These are phyloP conservation scores for Apostichopus californicus DNA, from an alignment of 35 echinoderm and acorn worm genomes.

Conservation along the genomic window DNA sequence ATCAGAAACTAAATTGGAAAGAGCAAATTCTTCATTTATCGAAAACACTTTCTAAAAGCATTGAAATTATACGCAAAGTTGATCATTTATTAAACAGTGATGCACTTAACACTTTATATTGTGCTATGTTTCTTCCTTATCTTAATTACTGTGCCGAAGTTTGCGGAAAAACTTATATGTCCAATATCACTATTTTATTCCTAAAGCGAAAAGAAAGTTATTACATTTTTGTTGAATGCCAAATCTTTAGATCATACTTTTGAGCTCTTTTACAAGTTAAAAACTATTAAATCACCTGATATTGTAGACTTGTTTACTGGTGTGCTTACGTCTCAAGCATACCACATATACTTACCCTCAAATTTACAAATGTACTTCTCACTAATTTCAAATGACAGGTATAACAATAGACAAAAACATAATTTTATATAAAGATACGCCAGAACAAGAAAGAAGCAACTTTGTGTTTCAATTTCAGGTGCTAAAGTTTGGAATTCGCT, in stretches of 20 bases:
- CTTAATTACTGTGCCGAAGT: background rate
- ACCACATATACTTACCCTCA: no score
- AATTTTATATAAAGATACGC: no score
- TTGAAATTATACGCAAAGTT: background rate
- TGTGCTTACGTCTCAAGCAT: no score
- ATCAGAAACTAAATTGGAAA: background rate
- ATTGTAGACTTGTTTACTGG: no score
- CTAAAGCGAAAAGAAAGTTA: background rate
- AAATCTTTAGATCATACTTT: background rate
- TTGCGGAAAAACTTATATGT: background rate
- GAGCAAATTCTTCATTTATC: background rate
- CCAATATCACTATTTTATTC: background rate
- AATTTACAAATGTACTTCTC: no score
- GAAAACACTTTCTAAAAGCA: background rate
- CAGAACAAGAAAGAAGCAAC: no score
- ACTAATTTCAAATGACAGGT: no score
- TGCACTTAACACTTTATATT: slow-evolving; percentile 1
- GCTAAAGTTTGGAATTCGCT: no score
- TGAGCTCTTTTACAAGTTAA: no score
- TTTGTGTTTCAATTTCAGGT: no score
- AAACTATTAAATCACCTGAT: no score
- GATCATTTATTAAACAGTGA: background rate
- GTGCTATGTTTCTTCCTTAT: slow-evolving; percentile 30
- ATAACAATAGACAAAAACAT: no score
- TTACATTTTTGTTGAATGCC: background rate